Evolutionary conservation across 2,113 vertebrate genomes (phyloP), one percentile per base, ranked within the genome.

Genomic region (Eulacestoma nigropectus): DNA sequence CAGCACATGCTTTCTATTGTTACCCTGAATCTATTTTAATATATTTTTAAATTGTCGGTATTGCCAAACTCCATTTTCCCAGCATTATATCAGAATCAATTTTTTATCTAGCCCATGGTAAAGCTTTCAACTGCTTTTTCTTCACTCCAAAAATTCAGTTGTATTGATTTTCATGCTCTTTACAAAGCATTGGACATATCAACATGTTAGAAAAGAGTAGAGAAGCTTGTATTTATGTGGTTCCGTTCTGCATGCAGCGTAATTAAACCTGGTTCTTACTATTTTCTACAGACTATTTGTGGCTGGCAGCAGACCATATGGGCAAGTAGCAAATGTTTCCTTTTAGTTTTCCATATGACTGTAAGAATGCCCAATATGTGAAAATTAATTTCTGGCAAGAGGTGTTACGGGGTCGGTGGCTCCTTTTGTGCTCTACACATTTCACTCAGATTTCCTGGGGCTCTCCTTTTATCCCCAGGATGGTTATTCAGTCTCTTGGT

Each of bases 271-370:
- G 88, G 70, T 81, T 93, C 83, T 95, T 89, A 53, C 22, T 94
- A 63, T 82, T 95, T 93, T 84, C 52, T 72, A 88, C 93, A 95
- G 85, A 87, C 49, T 94, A 72, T 81, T 91, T 57, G 41, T 87
- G 74, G 83, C 47, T 87, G 84, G 89, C 87, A 85, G 90, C 76
- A 95, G 74, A 85, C 25, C 5, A 7, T 41, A 94, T 6, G 72
- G 95, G 76, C 69, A 80, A 87, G 87, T 27, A 93, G 79, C 96
- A 97, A 95, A 96, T 97, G 95, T 80, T 97, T 95, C 87, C 59
- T 65, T 95, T 95, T 94, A 92, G 81, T 57, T 92, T 79, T 95
- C 89, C 76, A 77, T 87, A 94, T 72, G 74, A 94, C 93, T 93
- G 64, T 90, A 64, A 29, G 62, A 75, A 94, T 67, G 64, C 85